Evolutionary conservation across 2,797 vertebrate genomes (phyloP).

Genomic region (Chelon auratus): DNA sequence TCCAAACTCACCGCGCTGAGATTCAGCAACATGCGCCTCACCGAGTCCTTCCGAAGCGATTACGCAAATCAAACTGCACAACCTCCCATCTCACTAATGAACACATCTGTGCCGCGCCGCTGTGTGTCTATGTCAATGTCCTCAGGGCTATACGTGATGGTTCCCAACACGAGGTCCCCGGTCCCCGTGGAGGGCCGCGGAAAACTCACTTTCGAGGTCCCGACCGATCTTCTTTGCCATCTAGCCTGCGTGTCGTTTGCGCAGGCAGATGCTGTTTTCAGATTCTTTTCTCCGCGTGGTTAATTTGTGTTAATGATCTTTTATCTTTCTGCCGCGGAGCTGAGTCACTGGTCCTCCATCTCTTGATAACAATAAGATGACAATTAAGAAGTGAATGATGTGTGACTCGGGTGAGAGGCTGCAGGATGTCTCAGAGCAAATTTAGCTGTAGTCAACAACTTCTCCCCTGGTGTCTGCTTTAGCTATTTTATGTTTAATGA

Average conservation of each 20-base stretch:
- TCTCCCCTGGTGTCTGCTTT: background rate
- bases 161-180: background rate
- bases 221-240: background rate
- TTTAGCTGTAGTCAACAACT: background rate
- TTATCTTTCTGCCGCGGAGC: background rate
- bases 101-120: constrained; percentile 23
- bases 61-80: background rate
- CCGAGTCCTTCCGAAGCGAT: no score
- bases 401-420: background rate
- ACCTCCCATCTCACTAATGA: background rate
- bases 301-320: background rate
- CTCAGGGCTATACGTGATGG: background rate
- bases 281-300: no score
- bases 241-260: no score
- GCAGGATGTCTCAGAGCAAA: constrained; percentile 42
- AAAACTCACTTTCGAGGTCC: background rate
- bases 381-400: constrained; percentile 2
- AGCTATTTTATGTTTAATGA: constrained; percentile 17
- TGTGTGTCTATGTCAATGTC: background rate
- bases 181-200: background rate
- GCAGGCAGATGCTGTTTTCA: no score
- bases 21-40: background rate
- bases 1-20: constrained; percentile 17
- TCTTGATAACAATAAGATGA: background rate
- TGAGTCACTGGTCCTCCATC: background rate